Base-by-base conservation (phyloP, 2,113 vertebrate species). In the Notothenia coriiceps region DNA sequence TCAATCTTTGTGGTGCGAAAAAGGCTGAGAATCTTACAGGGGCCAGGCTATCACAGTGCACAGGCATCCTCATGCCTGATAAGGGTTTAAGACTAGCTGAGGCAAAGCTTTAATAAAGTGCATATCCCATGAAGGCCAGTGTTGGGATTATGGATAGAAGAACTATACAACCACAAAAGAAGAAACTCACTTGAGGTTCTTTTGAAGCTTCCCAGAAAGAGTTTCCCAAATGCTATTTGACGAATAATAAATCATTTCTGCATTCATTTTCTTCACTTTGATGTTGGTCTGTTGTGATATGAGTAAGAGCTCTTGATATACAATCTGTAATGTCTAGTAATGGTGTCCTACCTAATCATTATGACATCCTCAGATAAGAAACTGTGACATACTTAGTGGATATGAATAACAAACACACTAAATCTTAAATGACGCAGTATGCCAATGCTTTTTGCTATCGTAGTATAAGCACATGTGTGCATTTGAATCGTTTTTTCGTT, bases 231-330 rank as follows among this genome's bases (percentile, higher is more conserved):
- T 82, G 75, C 75, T 71, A 54, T 87, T 69, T 90, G 90, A 87
- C 87, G 92, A 86, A 91, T 90, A 85, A 91, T 90, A 91, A 84
- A 86, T 88, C 79, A 88, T 88, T 85, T 94, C 77, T 68, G 67
- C 66, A 82, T 79, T 83, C 80, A 74, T 47, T 74, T 73, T 18
- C 40, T 68, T 66, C 66, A 51, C 43, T 79, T 83, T 75, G 69
- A 86, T 86, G 82, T 62, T 84, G 80, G 80, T 88, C 47, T 81
- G 64, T 74, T 91, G 78, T 73, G 67, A 80, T 73, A 43, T 74
- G 76, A 82, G 47, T 18, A 40, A 56, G 44, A 47, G 74, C 35
- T 77, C n/a, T 54, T 64, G 55, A 51, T 61, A 49, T 61, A 70
- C 83, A 85, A 69, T 79, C 44, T 71, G 54, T 61, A 79, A 63